Evolutionary conservation across 2,888 invertebrate genomes (phyloP).

Genomic region (Caenorhabditis macrosperma): DNA sequence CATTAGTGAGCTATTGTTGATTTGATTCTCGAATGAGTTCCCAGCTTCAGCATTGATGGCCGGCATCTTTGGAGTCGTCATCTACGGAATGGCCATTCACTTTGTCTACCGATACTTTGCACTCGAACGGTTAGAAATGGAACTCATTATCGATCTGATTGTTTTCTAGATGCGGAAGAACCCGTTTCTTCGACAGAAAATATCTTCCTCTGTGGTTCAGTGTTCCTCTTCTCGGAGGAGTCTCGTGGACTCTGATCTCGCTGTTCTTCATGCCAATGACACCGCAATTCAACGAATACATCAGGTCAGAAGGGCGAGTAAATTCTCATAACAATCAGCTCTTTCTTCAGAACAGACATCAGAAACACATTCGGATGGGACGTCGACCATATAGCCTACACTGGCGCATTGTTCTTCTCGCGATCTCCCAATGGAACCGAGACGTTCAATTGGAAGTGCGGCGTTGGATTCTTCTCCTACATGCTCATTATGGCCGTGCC

Average conservation of each 20-base stretch:
- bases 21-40: not conserved
- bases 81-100: slow-evolving; percentile 40
- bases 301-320: slow-evolving; percentile 9
- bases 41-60: slow-evolving; percentile 30
- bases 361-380: not conserved
- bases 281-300: slow-evolving; percentile 10
- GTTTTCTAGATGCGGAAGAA: slow-evolving; percentile 19
- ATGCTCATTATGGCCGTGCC: slow-evolving; percentile 4
- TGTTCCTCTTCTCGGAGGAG: slow-evolving; percentile 16
- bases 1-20: slow-evolving; percentile 12
- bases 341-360: not conserved
- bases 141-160: too few species aligned
- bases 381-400: not conserved
- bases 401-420: not conserved
- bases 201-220: slow-evolving; percentile 35
- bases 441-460: not conserved
- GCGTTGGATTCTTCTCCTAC: not conserved
- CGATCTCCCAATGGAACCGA: not conserved
- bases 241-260: slow-evolving; percentile 31
- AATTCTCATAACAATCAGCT: not conserved
- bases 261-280: slow-evolving; percentile 21
- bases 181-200: slow-evolving; percentile 28
- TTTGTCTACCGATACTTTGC: slow-evolving; percentile 51
- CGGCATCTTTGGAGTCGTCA: slow-evolving; percentile 45
- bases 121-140: slow-evolving; percentile 18